phyloP scores from a whole-genome alignment of 2,113 vertebrate genomes.

The Ploceus nigricollis region DNA sequence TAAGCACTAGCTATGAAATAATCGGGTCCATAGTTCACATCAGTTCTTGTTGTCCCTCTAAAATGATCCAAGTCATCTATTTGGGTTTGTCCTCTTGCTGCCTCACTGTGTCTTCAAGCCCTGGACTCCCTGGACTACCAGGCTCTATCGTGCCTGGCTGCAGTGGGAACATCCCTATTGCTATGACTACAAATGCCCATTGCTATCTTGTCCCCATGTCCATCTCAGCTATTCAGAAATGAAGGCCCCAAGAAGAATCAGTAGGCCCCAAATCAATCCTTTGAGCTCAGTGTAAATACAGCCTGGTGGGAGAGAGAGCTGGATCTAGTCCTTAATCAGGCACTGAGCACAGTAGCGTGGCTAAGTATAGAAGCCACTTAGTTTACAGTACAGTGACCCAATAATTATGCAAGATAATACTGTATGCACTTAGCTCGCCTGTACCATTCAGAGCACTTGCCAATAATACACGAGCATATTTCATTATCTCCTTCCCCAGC shows the following conservation, averaged over 20 bases:
- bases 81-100: background rate
- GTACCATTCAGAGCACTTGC: slow-evolving; percentile 50
- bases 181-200: background rate
- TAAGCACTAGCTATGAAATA: background rate
- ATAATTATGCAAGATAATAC: slow-evolving; percentile 74
- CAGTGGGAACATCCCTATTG: background rate
- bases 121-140: background rate
- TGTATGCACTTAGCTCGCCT: slow-evolving; percentile 63
- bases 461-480: slow-evolving; percentile 51
- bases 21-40: background rate
- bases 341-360: background rate
- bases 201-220: rapidly evolving
- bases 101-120: background rate
- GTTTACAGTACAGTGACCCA: slow-evolving; percentile 64
- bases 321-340: slow-evolving; percentile 6
- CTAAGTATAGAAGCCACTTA: slow-evolving; percentile 67
- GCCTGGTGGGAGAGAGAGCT: background rate
- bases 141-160: rapidly evolving
- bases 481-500: slow-evolving; percentile 62
- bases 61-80: background rate
- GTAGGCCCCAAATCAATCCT: background rate
- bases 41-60: background rate
- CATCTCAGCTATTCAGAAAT: background rate
- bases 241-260: background rate
- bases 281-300: background rate